phyloP scores from a whole-genome alignment of 2,888 invertebrate genomes.

The Brachyptera risi region DNA sequence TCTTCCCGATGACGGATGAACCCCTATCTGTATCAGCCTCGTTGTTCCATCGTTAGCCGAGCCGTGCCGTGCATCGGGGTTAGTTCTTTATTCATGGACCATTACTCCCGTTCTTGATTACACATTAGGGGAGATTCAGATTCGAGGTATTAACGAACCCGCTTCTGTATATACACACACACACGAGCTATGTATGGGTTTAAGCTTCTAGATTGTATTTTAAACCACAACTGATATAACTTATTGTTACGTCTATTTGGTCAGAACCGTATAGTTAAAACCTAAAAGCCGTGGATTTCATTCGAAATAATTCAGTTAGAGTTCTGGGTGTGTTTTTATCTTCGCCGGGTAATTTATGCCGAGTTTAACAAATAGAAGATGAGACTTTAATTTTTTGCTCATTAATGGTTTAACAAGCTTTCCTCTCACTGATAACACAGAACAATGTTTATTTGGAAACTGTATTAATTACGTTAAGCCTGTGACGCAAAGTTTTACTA shows the following conservation, averaged over 20 bases:
- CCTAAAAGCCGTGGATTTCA: conserved; percentile 9
- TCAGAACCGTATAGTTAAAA: conserved; percentile 2
- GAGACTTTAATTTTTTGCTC: conserved; percentile 6
- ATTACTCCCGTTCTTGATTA: conserved; percentile 12
- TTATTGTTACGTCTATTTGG: conserved; percentile 11
- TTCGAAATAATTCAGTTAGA: conserved; percentile 14
- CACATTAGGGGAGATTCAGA: conserved; percentile 20
- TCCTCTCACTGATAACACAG: neutral
- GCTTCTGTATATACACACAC: no score
- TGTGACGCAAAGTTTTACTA: no score
- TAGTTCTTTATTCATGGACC: conserved; percentile 4
- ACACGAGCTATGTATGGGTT: neutral
- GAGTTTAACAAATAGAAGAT: neutral
- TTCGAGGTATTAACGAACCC: conserved; percentile 20
- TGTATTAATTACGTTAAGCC: neutral
- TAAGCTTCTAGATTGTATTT: conserved; percentile 5
- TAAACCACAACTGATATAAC: neutral
- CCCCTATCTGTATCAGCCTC: conserved; percentile 1
- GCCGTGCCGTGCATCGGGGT: neutral
- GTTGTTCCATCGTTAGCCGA: neutral
- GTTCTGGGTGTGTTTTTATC: conserved; percentile 8
- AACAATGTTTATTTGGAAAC: neutral
- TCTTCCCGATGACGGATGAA: conserved; percentile 1
- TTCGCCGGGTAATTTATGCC: neutral
- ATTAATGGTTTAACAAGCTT: conserved; percentile 9